Evolutionary conservation across 2,888 invertebrate species (phyloP).

Genomic region (Tinea trinotella): DNA sequence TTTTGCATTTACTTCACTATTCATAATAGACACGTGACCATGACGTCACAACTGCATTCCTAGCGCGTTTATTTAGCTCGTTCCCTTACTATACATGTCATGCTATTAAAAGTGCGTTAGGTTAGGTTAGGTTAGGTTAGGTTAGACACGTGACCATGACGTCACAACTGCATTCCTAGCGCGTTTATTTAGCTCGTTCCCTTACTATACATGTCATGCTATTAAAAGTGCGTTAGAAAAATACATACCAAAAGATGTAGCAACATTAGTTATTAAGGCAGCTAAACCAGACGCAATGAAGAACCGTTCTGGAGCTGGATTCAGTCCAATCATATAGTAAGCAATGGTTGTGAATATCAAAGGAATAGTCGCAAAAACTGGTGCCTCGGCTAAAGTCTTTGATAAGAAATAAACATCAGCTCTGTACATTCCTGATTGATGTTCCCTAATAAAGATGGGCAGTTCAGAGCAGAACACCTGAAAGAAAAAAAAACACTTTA

Average conservation of each 20-base stretch:
- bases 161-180: too few relatives aligned
- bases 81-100: too few relatives aligned
- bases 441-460: slow-evolving; percentile 90
- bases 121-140: too few relatives aligned
- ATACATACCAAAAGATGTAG: slow-evolving; percentile 86
- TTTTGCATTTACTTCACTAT: too few relatives aligned
- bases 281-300: slow-evolving; percentile 82
- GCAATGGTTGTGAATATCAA: slow-evolving; percentile 84
- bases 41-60: too few relatives aligned
- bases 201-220: too few relatives aligned
- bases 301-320: slow-evolving; percentile 76
- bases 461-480: slow-evolving; percentile 93
- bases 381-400: slow-evolving; percentile 91
- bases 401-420: slow-evolving; percentile 92
- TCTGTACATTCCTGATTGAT: slow-evolving; percentile 91
- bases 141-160: too few relatives aligned
- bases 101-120: too few relatives aligned
- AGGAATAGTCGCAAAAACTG: slow-evolving; percentile 88
- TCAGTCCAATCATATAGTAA: slow-evolving; percentile 92
- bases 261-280: slow-evolving; percentile 88
- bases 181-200: too few relatives aligned
- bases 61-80: too few relatives aligned
- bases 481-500: background rate
- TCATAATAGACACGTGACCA: too few relatives aligned
- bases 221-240: too few relatives aligned